Base-by-base conservation (phyloP, 2,888 invertebrate genomes). In the Osmoderma eremita region DNA sequence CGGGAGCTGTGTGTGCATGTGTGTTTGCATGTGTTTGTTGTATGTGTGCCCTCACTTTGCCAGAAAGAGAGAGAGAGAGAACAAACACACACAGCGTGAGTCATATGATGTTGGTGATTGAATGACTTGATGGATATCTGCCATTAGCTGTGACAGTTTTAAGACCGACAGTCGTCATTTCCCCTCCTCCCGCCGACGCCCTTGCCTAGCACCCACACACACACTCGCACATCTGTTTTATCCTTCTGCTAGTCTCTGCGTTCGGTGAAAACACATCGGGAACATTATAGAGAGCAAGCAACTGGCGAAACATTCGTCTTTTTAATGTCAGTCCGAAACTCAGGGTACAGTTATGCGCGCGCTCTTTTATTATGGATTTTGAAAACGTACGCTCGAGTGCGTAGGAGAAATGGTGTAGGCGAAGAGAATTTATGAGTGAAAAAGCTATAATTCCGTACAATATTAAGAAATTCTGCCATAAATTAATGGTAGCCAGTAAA, bases 101-200 rank as follows among this genome's bases (percentile, higher is more conserved):
- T 78, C 78, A 78, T 76, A 78, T 78, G 79, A 79, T 65, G 58
- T 50, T 80, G 81, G 81, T 80, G 81, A 82, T 81, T 80, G 82
- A 82, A 81, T 79, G 80, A 75, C 79, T 77, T 82, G 81, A 82
- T 82, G 80, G 81, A 82, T 82, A 82, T 81, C 81, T 82, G 81
- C 81, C 81, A 82, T 82, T 82, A 82, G 77, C 79, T 76, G 80
- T 82, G 82, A 82, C 82, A 81, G 81, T 81, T 82, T 82, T 82
- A 81, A 82, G 80, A 80, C 80, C 77, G 68, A 68, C 68, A 68
- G 68, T 56, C 63, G 50, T 49, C 65, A 36, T 65, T 66, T 62
- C 54, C 49, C 70, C 65, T 66, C 69, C 71, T 68, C 68, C 61
- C 71, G 39, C 67, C n/a, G 58, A 54, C 71, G 66, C 62, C 42